phyloP scores from a whole-genome alignment of 2,113 vertebrate genomes.

The Glaucidium brasilianum region DNA sequence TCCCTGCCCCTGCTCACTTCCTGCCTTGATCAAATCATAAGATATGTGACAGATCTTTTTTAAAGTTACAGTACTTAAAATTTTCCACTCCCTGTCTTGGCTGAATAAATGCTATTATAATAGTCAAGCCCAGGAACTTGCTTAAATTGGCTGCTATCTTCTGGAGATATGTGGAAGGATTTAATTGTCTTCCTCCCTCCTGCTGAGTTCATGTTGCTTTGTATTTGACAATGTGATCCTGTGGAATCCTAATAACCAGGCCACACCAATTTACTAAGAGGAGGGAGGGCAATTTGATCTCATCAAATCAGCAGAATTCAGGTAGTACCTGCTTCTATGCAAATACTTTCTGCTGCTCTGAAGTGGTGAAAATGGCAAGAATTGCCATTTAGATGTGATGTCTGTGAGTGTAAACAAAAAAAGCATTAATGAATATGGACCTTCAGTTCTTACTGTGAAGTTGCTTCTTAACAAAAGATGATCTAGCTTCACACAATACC shows the following conservation, averaged over 20 bases:
- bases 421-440: background rate
- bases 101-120: background rate
- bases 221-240: background rate
- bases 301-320: background rate
- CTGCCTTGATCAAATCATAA: background rate
- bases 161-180: background rate
- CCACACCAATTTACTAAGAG: background rate
- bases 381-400: background rate
- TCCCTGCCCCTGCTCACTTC: background rate
- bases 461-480: background rate
- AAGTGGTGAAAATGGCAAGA: background rate
- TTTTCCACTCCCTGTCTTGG: background rate
- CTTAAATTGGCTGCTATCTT: background rate
- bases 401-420: background rate
- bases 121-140: background rate
- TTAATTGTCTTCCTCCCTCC: background rate
- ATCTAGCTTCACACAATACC: background rate
- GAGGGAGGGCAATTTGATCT: background rate
- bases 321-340: background rate
- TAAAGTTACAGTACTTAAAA: background rate
- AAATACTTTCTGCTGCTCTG: conserved; percentile 2
- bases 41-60: background rate
- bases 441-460: background rate
- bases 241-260: background rate
- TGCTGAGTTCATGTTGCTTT: background rate